Base-by-base conservation (phyloP, 2,888 invertebrate species). In the Steinernema hermaphroditum region DNA sequence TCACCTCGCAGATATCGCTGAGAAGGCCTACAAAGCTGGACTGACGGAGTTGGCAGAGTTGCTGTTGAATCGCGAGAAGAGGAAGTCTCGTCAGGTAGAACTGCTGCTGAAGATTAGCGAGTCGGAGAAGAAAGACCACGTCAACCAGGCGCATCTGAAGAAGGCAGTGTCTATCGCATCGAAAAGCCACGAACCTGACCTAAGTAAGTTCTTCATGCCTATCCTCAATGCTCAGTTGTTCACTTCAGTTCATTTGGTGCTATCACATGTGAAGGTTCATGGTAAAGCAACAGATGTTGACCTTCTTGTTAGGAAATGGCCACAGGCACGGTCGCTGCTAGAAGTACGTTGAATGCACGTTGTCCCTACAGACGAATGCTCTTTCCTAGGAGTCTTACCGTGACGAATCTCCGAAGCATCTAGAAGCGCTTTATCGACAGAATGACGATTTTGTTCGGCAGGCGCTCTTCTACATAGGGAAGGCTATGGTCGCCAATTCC, bases 111-210 rank as follows among this genome's bases (percentile, higher is more conserved):
- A 77, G 68, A 71, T 78, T 54, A 73, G 75, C 41, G 16, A 16
- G 2, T 27, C 32, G 14, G 62, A 62, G 2, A 62, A 62, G 62
- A 62, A 62, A 32, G 62, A 62, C 32, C 70, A 78, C 41, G 37
- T 72, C 34, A 34, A 32, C 62, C 14, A 34, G 22, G 9, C 27
- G 12, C 32, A 62, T 32, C 16, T 62, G 62, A 74, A 80, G 37
- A 75, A 74, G 29, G 79, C 79, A 14, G 50, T 80, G 29, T 69
- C 74, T 16, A 74, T 73, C 24, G 75, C 75, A 19, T 73, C 71
- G 22, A 77, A 80, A 32, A 80, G 80, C 69, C 74, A 80, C 27
- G 50, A 78, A 16, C 79, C 79, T 2, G 79, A 78, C 72, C 71
- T 78, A 29, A 62, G 79, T 78, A 62, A 62, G 73, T 24, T 41